phyloP scores from a whole-genome alignment of 2,797 vertebrate genomes.

The Menidia menidia region DNA sequence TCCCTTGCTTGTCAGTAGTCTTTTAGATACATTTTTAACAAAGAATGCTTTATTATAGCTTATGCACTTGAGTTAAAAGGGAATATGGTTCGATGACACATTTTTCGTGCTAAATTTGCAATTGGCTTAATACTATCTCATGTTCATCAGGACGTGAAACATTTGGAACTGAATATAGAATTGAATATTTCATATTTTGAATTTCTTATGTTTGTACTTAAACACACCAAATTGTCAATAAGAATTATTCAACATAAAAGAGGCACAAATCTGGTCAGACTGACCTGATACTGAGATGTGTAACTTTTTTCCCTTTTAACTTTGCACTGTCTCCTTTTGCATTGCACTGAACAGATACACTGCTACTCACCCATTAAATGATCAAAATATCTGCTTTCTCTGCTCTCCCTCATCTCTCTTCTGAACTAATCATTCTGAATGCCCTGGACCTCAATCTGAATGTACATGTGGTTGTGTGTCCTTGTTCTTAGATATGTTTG shows the following conservation, averaged over 20 bases:
- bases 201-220: too few species aligned
- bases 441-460: conserved; percentile 80
- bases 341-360: conserved; percentile 55
- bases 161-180: too few species aligned
- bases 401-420: conserved; percentile 63
- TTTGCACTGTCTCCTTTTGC: conserved; percentile 54
- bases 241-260: too few species aligned
- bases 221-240: too few species aligned
- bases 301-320: conserved; percentile 59
- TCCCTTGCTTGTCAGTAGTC: conserved; percentile 52
- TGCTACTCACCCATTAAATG: conserved; percentile 35
- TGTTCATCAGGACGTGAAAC: too few species aligned
- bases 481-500: conserved; percentile 99
- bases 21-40: conserved; percentile 27
- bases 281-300: conserved; percentile 19
- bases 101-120: background rate
- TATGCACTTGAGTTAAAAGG: conserved; percentile 62
- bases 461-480: conserved; percentile 89
- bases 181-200: too few species aligned
- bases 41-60: conserved; percentile 56
- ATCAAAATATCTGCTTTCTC: conserved; percentile 53
- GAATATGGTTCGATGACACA: conserved; percentile 52
- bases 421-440: conserved; percentile 67
- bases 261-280: background rate
- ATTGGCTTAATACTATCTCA: too few species aligned